A percentile compares a stretch with the other conserved stretches of the same genome.
These are phyloP conservation scores for Echiichthys vipera DNA, from an alignment of 2,797 vertebrate genomes.

Conservation along the genomic window DNA sequence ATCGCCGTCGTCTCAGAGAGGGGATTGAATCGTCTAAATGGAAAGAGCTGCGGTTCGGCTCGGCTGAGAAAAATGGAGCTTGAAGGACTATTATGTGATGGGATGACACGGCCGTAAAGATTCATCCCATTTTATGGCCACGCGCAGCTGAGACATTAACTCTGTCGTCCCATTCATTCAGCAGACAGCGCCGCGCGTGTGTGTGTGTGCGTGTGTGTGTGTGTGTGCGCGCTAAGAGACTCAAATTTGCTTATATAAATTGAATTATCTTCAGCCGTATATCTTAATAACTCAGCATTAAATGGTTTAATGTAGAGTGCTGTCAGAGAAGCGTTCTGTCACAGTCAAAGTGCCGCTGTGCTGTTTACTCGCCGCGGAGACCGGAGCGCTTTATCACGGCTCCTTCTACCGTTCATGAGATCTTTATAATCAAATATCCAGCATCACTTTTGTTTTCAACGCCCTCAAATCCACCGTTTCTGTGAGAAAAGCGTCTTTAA, in stretches of 20 bases:
- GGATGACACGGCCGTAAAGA: conserved; percentile 59
- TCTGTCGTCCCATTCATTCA: conserved; percentile 35
- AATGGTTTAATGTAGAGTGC: background rate
- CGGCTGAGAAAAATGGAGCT: conserved; percentile 43
- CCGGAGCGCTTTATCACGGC: background rate
- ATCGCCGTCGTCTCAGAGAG: background rate
- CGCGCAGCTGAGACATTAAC: conserved; percentile 54
- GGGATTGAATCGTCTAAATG: conserved; percentile 28
- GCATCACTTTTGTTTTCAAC: too few species aligned
- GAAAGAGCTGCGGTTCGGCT: conserved; percentile 46
- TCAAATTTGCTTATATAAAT: conserved; percentile 23
- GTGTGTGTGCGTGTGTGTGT: conserved; percentile 15
- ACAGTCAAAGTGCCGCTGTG: background rate
- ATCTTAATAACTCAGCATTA: conserved; percentile 23
- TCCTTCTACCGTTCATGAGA: too few species aligned
- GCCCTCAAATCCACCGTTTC: too few species aligned
- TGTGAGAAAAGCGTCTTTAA: too few species aligned
- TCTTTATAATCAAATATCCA: too few species aligned
- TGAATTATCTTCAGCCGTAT: conserved; percentile 25
- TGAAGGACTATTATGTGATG: conserved; percentile 55
- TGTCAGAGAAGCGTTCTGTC: conserved; percentile 6
- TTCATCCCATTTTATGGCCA: conserved; percentile 64
- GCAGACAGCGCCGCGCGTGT: conserved; percentile 14
- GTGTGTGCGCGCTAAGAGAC: background rate
- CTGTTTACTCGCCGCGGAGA: background rate